Base-by-base conservation (phyloP, 2,888 invertebrate species). In the Cataglyphis rosenhaueri region DNA sequence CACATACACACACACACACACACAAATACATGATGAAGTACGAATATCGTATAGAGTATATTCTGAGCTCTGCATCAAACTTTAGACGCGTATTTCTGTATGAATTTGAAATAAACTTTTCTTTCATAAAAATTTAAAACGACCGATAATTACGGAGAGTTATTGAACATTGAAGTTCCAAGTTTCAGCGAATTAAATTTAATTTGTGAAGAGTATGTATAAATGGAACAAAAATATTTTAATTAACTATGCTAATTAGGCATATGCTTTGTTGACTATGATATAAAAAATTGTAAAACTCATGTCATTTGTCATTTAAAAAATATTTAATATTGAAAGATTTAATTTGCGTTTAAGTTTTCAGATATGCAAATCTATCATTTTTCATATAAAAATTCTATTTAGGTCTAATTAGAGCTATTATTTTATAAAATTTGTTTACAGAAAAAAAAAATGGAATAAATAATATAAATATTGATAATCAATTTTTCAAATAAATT, bases 81-180 rank as follows among this genome's bases (percentile, higher is more conserved):
- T 70, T 70, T 21, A 29, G 1, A 59, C 59, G 32, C 12, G 32
- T 44, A 18, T 32, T 12, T 25, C 6, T 25, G 25, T 18, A 59
- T 21, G 35, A 70, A 70, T 71, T n/a, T 32, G 21, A 52, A 38
- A n/a, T 38, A 44, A 78, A 35, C 21, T 44, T 59, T 25, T 18
- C n/a, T 41, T 55, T 57, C 55, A 10, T 3, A 15, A 71, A 41
- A 68, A 68, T 68, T 29, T 18, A 10, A 32, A 75, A 8, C 21
- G 32, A 57, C 21, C 9, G 71, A 21, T 59, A 78, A 78, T 68
- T 68, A 68, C 18, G 12, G 44, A 48, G 25, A 59, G 59, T 79
- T 79, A 59, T 70, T 21, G 59, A 68, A 41, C 41, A 10, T 52
- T 55, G 1, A 78, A 44, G 12, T 66, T 35, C 8, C 15, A 8